Evolutionary conservation across 2,888 invertebrate genomes (phyloP), one percentile per base, ranked within the genome.

Genomic region (Caenorhabditis japonica): DNA sequence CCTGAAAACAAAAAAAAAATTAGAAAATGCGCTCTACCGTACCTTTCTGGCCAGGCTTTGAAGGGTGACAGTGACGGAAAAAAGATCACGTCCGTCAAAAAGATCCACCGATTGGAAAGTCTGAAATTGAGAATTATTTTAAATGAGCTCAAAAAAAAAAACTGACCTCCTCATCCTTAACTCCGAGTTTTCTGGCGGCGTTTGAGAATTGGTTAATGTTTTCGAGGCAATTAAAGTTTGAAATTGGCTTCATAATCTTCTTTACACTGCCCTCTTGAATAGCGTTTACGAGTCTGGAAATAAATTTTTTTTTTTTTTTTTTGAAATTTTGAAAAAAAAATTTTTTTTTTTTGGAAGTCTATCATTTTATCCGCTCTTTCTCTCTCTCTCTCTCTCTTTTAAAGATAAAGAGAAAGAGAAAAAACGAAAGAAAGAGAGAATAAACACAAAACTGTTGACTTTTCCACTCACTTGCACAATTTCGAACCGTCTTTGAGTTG

Each of bases 171-270:
- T 82, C 85, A 47, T 82, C 83, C 55, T 94, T 94, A 4, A 99
- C 95, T 36, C 97, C 97, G 77, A 95, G 91, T 62, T 91, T 91
- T 88, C 92, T 92, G 60, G 94, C 94, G 8, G 92, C 93, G 79
- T 92, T 93, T 70, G 95, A 90, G 90, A 97, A 97, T 12, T 93
- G 93, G 89, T 95, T 94, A 85, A 97, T 97, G 89, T 97, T 97
- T 90, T 97, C 97, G 95, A 97, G 96, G 89, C 95, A 95, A 88
- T 95, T 96, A 90, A 97, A 97, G 73, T 94, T 95, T 92, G 94
- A 93, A 87, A 92, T 92, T 66, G 93, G 93, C 83, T 92, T 92
- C 89, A 97, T 96, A 83, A 97, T 92, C 90, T 95, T 95, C 90
- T 94, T 95, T 62, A 97, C 92, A 59, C 92, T 91, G 41, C 93